Evolutionary conservation across 2,797 vertebrate species (phyloP).

Genomic region (Vespertilio murinus): DNA sequence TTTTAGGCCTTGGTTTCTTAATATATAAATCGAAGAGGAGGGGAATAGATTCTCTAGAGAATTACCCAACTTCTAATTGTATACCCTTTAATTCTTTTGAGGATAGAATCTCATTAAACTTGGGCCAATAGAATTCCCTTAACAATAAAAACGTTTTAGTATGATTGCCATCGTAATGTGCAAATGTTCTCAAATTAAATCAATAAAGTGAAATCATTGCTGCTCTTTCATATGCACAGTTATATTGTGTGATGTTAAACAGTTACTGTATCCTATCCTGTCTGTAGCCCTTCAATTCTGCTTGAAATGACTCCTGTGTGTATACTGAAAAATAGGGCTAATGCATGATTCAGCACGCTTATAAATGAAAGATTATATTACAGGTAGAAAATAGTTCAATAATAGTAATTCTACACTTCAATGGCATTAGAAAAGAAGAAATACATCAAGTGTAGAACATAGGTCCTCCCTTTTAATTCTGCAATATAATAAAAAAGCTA

Average conservation of each 20-base stretch:
- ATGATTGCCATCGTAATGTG: conserved; percentile 52
- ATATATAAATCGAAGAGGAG: neutral
- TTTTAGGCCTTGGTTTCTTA: conserved; percentile 4
- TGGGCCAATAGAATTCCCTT: neutral
- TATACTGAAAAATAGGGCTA: conserved; percentile 63
- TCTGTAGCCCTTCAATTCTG: conserved; percentile 42
- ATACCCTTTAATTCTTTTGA: conserved; percentile 44
- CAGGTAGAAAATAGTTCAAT: conserved; percentile 65
- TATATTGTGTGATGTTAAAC: conserved; percentile 58
- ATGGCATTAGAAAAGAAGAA: conserved; percentile 54
- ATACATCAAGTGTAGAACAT: conserved; percentile 40
- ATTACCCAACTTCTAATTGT: conserved; percentile 45
- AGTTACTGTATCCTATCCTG: conserved; percentile 55
- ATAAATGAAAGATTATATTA: conserved; percentile 74
- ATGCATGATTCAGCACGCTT: conserved; percentile 61
- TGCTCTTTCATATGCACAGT: conserved; percentile 37
- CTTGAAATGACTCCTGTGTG: conserved; percentile 62
- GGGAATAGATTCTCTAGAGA: neutral
- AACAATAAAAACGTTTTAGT: conserved; percentile 59
- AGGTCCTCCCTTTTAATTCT: conserved; percentile 46
- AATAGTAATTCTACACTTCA: conserved; percentile 60
- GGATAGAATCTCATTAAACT: conserved; percentile 52
- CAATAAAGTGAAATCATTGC: conserved; percentile 53
- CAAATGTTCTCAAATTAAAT: conserved; percentile 69
- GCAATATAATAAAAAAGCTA: conserved; percentile 45